Conservation (phyloP, 53 echinoderm and acorn worm species). For the Henricia sp. region DNA sequence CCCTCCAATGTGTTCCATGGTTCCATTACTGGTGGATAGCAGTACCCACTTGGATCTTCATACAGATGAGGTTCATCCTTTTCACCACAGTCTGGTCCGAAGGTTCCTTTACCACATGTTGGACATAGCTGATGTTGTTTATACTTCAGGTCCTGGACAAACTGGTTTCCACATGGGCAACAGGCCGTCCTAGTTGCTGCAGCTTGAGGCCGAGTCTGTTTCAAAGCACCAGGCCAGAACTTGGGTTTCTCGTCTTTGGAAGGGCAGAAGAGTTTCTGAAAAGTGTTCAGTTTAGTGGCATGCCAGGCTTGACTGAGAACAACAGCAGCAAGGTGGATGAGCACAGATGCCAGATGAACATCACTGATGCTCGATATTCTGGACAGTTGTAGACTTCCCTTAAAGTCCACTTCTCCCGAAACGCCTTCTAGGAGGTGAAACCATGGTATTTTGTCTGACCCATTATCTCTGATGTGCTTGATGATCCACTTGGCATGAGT, state of each 20-base stretch:
- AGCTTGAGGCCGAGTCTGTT: background rate
- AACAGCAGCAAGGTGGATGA: constrained; percentile 46
- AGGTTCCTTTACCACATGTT: background rate
- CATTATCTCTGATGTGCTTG: constrained; percentile 14
- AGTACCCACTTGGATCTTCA: background rate
- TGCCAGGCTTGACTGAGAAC: background rate
- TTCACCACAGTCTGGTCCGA: background rate
- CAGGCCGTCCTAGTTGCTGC: background rate
- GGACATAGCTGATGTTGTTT: constrained; percentile 2
- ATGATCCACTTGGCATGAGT: constrained; percentile 31
- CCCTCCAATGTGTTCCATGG: constrained; percentile 16
- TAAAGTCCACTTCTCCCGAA: constrained; percentile 56
- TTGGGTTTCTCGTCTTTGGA: background rate
- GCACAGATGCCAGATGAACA: constrained; percentile 41
- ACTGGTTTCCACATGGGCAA: constrained; percentile 17
- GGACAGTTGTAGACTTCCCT: constrained; percentile 50
- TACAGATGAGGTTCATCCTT: background rate
- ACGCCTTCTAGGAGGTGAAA: constrained; percentile 22
- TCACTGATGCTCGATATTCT: constrained; percentile 19
- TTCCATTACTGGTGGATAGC: constrained; percentile 4
- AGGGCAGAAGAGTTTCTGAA: constrained; percentile 8
- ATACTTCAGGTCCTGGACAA: constrained; percentile 4
- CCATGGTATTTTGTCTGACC: constrained; percentile 9
- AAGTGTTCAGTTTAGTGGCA: background rate
- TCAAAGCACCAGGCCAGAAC: constrained; percentile 8